Evolutionary conservation across 2,113 vertebrate species (phyloP).

Genomic region (Phyllostomus hastatus): DNA sequence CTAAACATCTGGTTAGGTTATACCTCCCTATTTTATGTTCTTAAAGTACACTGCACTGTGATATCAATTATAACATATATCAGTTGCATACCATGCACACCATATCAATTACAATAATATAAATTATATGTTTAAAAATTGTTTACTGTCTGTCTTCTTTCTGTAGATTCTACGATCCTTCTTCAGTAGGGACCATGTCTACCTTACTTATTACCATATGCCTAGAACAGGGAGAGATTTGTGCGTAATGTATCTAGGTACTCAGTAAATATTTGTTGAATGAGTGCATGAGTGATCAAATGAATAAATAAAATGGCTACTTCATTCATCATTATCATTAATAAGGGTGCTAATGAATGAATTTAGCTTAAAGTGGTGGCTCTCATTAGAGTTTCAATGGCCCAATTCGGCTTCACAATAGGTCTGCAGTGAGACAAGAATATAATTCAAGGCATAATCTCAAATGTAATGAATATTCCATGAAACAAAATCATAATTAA

Average conservation of each 20-base stretch:
- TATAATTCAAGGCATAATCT: constrained; percentile 68
- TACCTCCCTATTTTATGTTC: background rate
- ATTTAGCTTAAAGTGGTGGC: background rate
- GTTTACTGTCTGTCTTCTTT: background rate
- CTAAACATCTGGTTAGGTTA: background rate
- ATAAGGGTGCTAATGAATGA: constrained; percentile 17
- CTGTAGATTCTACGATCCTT: background rate
- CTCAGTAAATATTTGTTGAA: constrained; percentile 35
- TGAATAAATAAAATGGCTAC: constrained; percentile 7
- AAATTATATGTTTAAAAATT: background rate
- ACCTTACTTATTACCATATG: background rate
- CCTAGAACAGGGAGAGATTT: background rate
- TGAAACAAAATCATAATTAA: constrained; percentile 68
- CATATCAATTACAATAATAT: background rate
- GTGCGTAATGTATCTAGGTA: background rate
- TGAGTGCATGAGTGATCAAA: constrained; percentile 8
- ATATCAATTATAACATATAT: background rate
- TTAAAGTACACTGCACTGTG: background rate
- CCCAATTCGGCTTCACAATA: constrained; percentile 19
- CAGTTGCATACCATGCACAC: background rate
- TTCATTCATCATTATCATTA: constrained; percentile 44
- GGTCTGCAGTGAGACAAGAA: constrained; percentile 46
- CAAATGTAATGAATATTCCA: constrained; percentile 76
- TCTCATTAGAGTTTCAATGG: background rate
- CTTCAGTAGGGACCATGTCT: background rate